Evolutionary conservation across 2,888 invertebrate species (phyloP).

Genomic region (Rhogogaster chlorosoma): DNA sequence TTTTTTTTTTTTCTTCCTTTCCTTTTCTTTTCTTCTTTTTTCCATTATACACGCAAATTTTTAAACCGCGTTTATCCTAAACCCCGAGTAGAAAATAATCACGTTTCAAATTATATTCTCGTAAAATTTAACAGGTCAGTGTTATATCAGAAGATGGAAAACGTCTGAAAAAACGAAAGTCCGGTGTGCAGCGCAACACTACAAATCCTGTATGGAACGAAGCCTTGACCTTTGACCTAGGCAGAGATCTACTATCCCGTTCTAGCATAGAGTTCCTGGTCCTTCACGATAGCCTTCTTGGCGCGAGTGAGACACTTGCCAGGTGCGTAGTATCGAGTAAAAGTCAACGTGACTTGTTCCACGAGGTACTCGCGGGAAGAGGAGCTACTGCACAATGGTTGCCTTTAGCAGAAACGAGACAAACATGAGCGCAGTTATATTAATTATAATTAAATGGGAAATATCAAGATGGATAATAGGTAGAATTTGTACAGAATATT

Average conservation of each 20-base stretch:
- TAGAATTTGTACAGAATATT: not conserved
- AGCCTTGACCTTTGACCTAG: slow-evolving; percentile 78
- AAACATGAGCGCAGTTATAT: not conserved
- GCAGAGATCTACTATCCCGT: slow-evolving; percentile 80
- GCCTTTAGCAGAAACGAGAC: slow-evolving; percentile 77
- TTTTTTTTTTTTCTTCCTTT: not conserved
- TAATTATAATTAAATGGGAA: not conserved
- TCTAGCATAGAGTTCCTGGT: slow-evolving; percentile 82
- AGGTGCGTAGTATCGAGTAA: slow-evolving; percentile 78
- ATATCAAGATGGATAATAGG: not conserved
- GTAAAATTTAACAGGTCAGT: slow-evolving; percentile 67
- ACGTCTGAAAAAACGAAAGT: slow-evolving; percentile 79
- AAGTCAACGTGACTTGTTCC: slow-evolving; percentile 79
- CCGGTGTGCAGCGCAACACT: slow-evolving; percentile 78
- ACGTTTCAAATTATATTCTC: not conserved
- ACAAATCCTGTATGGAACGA: slow-evolving; percentile 80
- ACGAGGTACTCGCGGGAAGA: slow-evolving; percentile 81
- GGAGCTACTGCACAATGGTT: slow-evolving; percentile 82
- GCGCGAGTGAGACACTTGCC: slow-evolving; percentile 81
- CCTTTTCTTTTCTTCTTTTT: not conserved
- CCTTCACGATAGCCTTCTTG: slow-evolving; percentile 82
- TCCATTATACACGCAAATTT: not conserved
- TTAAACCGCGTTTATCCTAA: not conserved
- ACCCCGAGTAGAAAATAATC: not conserved
- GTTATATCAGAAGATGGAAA: slow-evolving; percentile 76